phyloP scores from a whole-genome alignment of 2,113 vertebrate species.

The Hemiscyllium ocellatum region DNA sequence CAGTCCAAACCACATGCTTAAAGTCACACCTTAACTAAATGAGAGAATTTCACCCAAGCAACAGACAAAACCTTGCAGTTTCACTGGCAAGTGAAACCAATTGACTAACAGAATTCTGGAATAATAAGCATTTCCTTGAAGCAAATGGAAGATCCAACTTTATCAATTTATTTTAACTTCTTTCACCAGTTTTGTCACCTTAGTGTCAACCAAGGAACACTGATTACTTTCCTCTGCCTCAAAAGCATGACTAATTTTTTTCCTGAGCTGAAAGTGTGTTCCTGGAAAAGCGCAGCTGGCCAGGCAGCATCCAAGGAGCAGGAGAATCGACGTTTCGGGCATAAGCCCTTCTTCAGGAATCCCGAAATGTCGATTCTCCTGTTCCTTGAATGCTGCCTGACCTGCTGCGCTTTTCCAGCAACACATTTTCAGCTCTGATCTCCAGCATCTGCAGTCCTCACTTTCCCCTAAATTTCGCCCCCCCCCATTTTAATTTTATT shows the following conservation, averaged over 20 bases:
- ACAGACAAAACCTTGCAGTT: not conserved
- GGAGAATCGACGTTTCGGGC: too few species aligned
- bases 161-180: not conserved
- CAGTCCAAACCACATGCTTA: not conserved
- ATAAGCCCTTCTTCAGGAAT: too few species aligned
- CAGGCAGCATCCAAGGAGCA: too few species aligned
- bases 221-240: not conserved
- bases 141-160: not conserved
- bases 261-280: too few species aligned
- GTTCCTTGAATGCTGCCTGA: too few species aligned
- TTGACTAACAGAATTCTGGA: not conserved
- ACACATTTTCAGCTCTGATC: too few species aligned
- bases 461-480: too few species aligned
- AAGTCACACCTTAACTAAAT: not conserved
- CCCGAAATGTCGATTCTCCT: too few species aligned
- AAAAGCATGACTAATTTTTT: not conserved
- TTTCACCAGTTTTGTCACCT: not conserved
- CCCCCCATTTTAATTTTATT: too few species aligned
- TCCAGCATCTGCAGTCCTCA: too few species aligned
- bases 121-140: not conserved
- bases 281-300: too few species aligned
- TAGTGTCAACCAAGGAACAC: not conserved
- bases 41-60: not conserved
- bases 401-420: too few species aligned
- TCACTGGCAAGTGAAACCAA: not conserved